Base-by-base conservation (phyloP, 1,140 invertebrate species). In the Drosophila serrata region DNA sequence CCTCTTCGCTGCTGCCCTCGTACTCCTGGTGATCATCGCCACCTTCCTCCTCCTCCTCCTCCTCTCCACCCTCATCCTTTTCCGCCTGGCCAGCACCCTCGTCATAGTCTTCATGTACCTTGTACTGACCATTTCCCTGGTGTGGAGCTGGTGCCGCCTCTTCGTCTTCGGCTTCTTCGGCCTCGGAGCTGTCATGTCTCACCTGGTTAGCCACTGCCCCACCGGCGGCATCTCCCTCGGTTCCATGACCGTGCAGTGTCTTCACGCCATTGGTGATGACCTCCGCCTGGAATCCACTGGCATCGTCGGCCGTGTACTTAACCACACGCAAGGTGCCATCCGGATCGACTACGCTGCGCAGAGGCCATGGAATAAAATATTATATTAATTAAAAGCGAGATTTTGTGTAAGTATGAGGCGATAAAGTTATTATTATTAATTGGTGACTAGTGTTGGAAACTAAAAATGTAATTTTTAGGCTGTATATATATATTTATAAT, bases 251-350 rank as follows among this genome's bases (percentile, higher is more conserved):
- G 62, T 92, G 90, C 31, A 91, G 37, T 7, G 75, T 79, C 11
- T 70, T 77, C 43, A 92, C 76, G 45, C 93, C 93, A 57, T 92
- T 84, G 19, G 81, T 92, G 56, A 91, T 90, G 11, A 93, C 92
- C 69, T 92, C 92, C 19, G 94, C 94, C 73, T 93, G 92, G 82
- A 94, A 95, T 45, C 94, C 94, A 80, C 93, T 93, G 35, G 90
- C 84, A 55, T 94, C 93, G 84, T 95, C 93, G 2, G 94, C 94
- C 19, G 92, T 93, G 68, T 94, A 94, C 65, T 93, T 92, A 55
- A 94, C 93, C 53, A 92, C 93, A 75, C 94, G 92, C 73, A 93
- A 82, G 48, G 93, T 92, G 68, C 94, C 94, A 85, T 94, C 94
- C 63, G 94, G 93, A 79, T 94, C 94, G 64, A 94, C 92, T 53